Percentiles rank a stretch among this genome's conserved stretches.
Evolutionary conservation across 2,888 invertebrate species (phyloP).

Genomic region (Drosophila siamana): DNA sequence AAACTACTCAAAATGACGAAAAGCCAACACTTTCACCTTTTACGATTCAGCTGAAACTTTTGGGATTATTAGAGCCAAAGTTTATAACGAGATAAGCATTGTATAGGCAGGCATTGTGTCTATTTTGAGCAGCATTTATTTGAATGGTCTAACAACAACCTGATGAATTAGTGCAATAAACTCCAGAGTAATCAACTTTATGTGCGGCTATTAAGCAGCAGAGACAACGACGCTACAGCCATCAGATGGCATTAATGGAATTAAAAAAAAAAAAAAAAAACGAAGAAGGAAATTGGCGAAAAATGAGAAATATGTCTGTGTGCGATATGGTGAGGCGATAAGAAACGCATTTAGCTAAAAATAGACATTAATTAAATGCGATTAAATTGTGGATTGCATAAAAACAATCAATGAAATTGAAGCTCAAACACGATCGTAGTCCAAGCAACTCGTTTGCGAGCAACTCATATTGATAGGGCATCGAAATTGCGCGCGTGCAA

Average conservation of each 20-base stretch:
- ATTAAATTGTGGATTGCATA: background rate
- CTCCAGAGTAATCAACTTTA: slow-evolving; percentile 5
- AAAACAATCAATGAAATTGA: background rate
- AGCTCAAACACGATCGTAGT: background rate
- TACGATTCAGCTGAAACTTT: slow-evolving; percentile 5
- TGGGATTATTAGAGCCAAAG: background rate
- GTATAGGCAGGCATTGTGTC: background rate
- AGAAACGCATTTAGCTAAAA: background rate
- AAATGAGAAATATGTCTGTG: background rate
- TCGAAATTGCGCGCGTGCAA: slow-evolving; percentile 36
- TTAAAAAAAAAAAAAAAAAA: background rate
- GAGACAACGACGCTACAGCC: too few species aligned
- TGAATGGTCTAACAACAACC: slow-evolving; percentile 6
- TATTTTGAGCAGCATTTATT: slow-evolving; percentile 10
- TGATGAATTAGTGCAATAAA: slow-evolving; percentile 5
- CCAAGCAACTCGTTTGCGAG: slow-evolving; percentile 12
- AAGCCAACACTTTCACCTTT: slow-evolving; percentile 6
- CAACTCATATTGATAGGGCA: slow-evolving; percentile 24
- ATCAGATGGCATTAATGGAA: background rate
- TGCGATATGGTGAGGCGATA: background rate
- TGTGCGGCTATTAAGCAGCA: background rate
- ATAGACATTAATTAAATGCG: background rate
- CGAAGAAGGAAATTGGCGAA: background rate
- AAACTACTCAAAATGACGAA: background rate
- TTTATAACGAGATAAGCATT: slow-evolving; percentile 5